These are phyloP conservation scores for Buathra laborator DNA, from an alignment of 2,888 invertebrate species.

Conservation along the genomic window DNA sequence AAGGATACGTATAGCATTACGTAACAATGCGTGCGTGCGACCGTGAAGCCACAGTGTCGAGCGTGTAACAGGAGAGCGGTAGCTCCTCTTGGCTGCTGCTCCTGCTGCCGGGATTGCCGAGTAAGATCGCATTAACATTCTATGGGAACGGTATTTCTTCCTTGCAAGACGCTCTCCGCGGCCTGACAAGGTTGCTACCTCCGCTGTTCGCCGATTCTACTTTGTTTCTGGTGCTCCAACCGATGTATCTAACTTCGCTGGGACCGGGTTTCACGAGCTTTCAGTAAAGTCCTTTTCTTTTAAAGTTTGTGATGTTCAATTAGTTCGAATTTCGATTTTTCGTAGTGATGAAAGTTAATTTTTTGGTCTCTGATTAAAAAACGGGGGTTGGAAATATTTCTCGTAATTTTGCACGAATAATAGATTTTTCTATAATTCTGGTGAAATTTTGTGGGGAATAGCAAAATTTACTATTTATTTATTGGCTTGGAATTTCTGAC, in stretches of 20 bases:
- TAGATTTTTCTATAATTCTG: too few relatives aligned
- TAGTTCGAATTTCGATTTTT: background rate
- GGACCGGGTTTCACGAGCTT: background rate
- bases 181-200: constrained; percentile 76
- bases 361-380: too few relatives aligned
- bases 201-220: constrained; percentile 38
- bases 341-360: too few relatives aligned
- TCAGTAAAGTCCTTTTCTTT: background rate
- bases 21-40: constrained; percentile 78
- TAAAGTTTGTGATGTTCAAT: background rate
- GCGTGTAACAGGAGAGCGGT: constrained; percentile 65
- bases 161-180: constrained; percentile 74
- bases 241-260: background rate
- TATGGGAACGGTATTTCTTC: constrained; percentile 84
- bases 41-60: constrained; percentile 59
- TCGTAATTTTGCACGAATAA: too few relatives aligned
- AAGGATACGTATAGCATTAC: constrained; percentile 72
- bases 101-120: constrained; percentile 69
- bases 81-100: constrained; percentile 58
- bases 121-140: constrained; percentile 84
- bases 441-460: too few relatives aligned
- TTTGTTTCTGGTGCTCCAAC: background rate
- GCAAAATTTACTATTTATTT: too few relatives aligned
- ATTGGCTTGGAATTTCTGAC: too few relatives aligned
- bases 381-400: too few relatives aligned